Percentiles rank a stretch among this genome's conserved stretches.
Conservation (phyloP, 2,113 vertebrate species). For the Pristiophorus japonicus region DNA sequence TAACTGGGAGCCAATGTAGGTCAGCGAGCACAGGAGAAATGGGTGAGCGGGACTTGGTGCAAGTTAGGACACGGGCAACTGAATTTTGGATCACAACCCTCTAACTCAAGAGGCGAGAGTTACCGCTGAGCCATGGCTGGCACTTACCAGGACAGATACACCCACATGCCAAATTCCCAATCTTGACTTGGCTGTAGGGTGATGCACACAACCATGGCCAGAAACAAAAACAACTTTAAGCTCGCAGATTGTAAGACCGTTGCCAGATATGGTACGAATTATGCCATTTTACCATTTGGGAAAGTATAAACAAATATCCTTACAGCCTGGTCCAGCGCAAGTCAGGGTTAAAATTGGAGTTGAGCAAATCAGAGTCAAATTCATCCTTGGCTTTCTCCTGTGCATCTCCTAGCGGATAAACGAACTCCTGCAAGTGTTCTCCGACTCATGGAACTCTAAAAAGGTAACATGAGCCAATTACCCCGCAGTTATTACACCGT, state of each 20-base stretch:
- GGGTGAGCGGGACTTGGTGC: too few relatives aligned
- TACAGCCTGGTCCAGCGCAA: background rate
- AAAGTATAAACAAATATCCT: background rate
- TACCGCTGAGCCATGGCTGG: background rate
- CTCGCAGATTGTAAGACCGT: background rate
- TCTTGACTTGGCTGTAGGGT: background rate
- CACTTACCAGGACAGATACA: background rate
- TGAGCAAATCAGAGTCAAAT: background rate
- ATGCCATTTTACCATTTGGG: background rate
- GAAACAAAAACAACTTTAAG: background rate
- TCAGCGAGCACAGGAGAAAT: too few relatives aligned
- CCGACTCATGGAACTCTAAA: background rate
- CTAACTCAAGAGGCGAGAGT: background rate
- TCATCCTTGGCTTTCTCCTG: background rate
- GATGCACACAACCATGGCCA: background rate
- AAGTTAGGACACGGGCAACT: too few relatives aligned
- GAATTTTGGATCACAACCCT: too few relatives aligned
- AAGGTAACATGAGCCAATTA: constrained; percentile 8
- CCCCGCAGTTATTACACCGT: background rate
- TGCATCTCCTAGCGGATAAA: constrained; percentile 6
- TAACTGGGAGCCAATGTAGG: too few relatives aligned
- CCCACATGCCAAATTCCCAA: background rate
- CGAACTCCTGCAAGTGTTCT: background rate
- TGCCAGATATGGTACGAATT: background rate
- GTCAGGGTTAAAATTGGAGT: background rate